phyloP scores from a whole-genome alignment of 2,888 invertebrate species.

The Himalopsyche anomala region DNA sequence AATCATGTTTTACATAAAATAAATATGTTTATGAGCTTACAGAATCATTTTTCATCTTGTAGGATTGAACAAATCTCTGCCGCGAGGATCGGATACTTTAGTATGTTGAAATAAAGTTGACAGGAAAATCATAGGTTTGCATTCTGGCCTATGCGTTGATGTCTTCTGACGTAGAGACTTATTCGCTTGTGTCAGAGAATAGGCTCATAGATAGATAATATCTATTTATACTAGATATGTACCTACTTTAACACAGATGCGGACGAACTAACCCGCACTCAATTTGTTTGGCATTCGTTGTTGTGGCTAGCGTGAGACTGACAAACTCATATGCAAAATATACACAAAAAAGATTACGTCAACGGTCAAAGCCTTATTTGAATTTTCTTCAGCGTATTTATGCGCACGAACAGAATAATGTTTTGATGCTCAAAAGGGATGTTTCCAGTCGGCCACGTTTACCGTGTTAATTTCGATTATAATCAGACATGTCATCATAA shows the following conservation, averaged over 20 bases:
- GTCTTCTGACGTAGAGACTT: neutral
- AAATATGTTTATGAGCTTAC: no score
- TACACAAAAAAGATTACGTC: constrained; percentile 15
- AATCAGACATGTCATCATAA: no score
- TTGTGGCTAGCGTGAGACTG: constrained; percentile 23
- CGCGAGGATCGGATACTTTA: no score
- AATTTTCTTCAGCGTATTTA: neutral
- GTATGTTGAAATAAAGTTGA: no score
- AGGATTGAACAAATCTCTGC: no score
- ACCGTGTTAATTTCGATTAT: no score
- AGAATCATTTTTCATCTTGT: no score
- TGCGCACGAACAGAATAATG: neutral
- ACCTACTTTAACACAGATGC: neutral
- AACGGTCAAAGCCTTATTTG: constrained; percentile 34
- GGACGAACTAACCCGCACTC: neutral
- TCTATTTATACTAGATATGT: no score
- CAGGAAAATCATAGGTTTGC: constrained; percentile 14
- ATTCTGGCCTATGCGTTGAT: neutral
- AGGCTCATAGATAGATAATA: no score
- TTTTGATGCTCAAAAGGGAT: neutral
- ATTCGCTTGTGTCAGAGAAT: neutral
- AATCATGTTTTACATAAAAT: no score
- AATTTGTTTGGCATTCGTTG: neutral
- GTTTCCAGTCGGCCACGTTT: neutral
- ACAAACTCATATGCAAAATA: constrained; percentile 9